Conservation (phyloP, 1,140 invertebrate species). For the Pinna nobilis region DNA sequence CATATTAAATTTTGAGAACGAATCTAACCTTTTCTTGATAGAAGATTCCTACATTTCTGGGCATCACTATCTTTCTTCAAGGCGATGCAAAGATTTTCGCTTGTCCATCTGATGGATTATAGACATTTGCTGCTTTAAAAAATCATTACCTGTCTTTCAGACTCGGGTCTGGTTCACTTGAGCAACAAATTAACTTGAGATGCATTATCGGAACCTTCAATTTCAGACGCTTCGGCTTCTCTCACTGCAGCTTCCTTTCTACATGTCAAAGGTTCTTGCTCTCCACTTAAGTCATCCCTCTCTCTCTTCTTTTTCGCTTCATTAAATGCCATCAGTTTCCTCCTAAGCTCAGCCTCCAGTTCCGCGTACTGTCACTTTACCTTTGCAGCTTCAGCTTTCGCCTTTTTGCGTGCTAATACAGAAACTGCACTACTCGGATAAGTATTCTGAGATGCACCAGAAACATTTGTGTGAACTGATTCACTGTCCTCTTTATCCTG, state of each 20-base stretch:
- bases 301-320: not conserved
- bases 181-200: not conserved
- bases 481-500: not conserved
- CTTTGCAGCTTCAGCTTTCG: not conserved
- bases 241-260: slow-evolving; percentile 21
- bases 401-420: not conserved
- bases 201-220: not conserved
- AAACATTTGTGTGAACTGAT: not conserved
- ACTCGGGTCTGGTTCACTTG: not conserved
- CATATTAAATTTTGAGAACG: no score
- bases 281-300: not conserved
- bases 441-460: no score
- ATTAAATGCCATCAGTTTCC: not conserved
- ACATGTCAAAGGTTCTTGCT: not conserved
- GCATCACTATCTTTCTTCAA: no score
- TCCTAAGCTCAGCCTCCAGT: slow-evolving; percentile 10
- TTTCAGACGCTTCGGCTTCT: slow-evolving; percentile 4
- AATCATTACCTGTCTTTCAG: not conserved
- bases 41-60: no score
- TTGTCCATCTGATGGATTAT: no score
- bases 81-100: no score
- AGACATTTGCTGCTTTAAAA: not conserved
- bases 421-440: no score
- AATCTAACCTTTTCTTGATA: no score
- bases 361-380: slow-evolving; percentile 1